A percentile compares a stretch with the other conserved stretches of the same genome.
These are phyloP conservation scores for Oplegnathus fasciatus DNA, from an alignment of 2,113 vertebrate genomes.

Conservation along the genomic window DNA sequence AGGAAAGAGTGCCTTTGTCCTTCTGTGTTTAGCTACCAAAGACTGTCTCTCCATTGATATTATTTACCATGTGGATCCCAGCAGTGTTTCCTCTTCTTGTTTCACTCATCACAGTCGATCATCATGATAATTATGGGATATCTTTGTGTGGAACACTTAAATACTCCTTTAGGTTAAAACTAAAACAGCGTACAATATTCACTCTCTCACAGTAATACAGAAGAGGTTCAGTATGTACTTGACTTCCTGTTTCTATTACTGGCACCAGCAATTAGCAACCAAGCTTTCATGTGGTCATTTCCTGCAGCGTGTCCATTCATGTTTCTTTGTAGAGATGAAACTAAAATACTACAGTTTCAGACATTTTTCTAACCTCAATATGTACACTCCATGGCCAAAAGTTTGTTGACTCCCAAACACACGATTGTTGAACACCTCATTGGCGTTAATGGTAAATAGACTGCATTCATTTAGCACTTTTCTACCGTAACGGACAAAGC, in stretches of 20 bases:
- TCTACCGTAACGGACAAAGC: too few relatives aligned
- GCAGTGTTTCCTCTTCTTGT: not conserved
- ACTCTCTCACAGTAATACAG: not conserved
- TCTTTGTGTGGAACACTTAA: constrained; percentile 3
- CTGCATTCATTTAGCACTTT: too few relatives aligned
- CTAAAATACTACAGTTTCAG: not conserved
- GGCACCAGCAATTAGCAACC: constrained; percentile 20
- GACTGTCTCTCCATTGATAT: not conserved
- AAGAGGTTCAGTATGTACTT: not conserved
- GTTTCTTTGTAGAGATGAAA: constrained; percentile 5
- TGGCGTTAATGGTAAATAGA: not conserved
- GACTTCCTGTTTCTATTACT: constrained; percentile 19
- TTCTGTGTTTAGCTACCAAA: not conserved
- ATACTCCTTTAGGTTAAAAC: constrained; percentile 7
- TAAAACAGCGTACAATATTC: not conserved
- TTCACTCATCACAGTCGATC: not conserved
- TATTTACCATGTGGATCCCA: not conserved
- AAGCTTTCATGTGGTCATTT: constrained; percentile 25
- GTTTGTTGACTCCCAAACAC: not conserved
- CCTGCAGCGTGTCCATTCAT: not conserved
- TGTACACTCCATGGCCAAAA: not conserved
- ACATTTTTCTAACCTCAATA: not conserved
- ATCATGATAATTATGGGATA: not conserved
- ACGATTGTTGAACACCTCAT: not conserved
- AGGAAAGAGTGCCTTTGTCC: not conserved